Evolutionary conservation across 2,888 invertebrate species (phyloP), one percentile per base, ranked within the genome.

Genomic region (Oegoconia quadripuncta): DNA sequence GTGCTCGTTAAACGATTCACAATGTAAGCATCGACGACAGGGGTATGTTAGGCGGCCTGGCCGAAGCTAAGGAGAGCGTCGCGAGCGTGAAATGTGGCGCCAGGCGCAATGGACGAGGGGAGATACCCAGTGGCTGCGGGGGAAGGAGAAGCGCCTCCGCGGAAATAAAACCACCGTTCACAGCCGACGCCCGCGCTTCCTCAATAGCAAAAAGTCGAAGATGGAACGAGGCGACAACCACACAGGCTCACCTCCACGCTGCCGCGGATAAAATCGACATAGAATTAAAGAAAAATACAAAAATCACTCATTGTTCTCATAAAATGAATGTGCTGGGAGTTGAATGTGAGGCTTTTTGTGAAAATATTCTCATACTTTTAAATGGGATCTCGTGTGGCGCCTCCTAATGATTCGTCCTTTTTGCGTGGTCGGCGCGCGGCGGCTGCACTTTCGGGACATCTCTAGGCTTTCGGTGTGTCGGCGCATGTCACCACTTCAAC

Each of bases 281-380:
- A 86, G 83, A 86, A 84, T 78, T 81, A 86, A 86, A 87, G 75
- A 78, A 78, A 86, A 86, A 82, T 81, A 87, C 86, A 86, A 87
- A 87, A 87, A 83, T 86, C 83, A 83, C 79, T 86, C 86, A 87
- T 86, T 86, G 86, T 87, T 87, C 86, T 84, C 86, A 83, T 84
- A 83, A 86, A 87, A 87, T 87, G 84, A 87, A 87, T 87, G 86
- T 86, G 86, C 84, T 73, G 78, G 74, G 82, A 84, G 79, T 83
- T 84, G 86, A 84, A 86, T 84, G 86, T 86, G 81, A 73, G 68
- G 80, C 79, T 87, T 86, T 87, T 87, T 86, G 83, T 84, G 81
- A 69, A 86, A 84, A 87, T 87, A 86, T 87, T 87, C 84, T 82
- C 84, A 84, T 87, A 86, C 84, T 87, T 82, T 86, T 84, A 86